These are phyloP conservation scores for Lacerta viridis DNA, from an alignment of 2,797 vertebrate genomes.

Conservation along the genomic window DNA sequence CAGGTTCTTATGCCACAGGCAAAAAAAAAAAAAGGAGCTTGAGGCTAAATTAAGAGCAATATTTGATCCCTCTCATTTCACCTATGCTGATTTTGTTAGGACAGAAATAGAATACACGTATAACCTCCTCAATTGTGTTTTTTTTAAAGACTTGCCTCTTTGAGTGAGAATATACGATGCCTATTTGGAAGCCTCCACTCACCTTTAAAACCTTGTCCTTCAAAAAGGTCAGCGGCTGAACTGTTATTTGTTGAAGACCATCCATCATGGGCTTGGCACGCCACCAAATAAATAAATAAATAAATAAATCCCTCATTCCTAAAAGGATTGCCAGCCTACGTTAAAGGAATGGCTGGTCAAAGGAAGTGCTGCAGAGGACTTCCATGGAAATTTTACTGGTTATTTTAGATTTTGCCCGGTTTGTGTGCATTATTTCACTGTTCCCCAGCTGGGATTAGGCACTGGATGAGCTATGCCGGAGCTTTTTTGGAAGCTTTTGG, in stretches of 20 bases:
- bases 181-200: background rate
- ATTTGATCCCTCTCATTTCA: conserved; percentile 20
- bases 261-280: background rate
- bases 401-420: background rate
- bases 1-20: conserved; percentile 36
- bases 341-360: background rate
- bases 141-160: background rate
- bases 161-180: conserved; percentile 5
- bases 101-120: background rate
- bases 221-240: background rate
- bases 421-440: conserved; percentile 1
- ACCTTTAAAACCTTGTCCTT: conserved; percentile 29
- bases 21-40: background rate
- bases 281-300: background rate
- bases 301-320: no score
- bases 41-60: conserved; percentile 28
- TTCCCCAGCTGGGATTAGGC: background rate
- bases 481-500: no score
- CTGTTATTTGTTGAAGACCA: conserved; percentile 23
- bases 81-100: background rate
- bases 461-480: background rate
- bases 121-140: background rate
- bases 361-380: background rate
- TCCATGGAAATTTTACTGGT: background rate
- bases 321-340: background rate